These are phyloP conservation scores for Sinotaia quadrata DNA, from an alignment of 2,888 invertebrate genomes.

Conservation along the genomic window DNA sequence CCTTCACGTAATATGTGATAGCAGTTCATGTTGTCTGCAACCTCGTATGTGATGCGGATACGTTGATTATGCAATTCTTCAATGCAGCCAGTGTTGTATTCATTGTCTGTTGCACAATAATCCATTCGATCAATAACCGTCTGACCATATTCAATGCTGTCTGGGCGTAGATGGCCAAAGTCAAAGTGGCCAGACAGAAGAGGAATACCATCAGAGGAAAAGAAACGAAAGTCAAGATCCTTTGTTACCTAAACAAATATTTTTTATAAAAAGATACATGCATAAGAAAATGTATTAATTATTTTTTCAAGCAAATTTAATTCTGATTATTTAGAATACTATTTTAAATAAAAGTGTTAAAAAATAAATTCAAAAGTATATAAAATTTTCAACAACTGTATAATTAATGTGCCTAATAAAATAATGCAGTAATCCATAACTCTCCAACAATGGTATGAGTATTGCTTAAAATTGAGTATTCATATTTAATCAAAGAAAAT, in stretches of 20 bases:
- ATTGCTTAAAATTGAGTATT: no score
- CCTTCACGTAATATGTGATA: conserved; percentile 33
- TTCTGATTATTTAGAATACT: no score
- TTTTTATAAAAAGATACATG: no score
- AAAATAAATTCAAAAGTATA: no score
- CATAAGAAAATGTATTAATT: no score
- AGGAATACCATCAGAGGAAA: background rate
- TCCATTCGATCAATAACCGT: conserved; percentile 27
- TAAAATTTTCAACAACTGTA: no score
- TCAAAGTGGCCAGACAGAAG: conserved; percentile 24
- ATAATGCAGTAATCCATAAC: no score
- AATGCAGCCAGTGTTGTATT: conserved; percentile 25
- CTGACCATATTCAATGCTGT: conserved; percentile 21
- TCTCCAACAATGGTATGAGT: no score
- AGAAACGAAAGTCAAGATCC: conserved; percentile 26
- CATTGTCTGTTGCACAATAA: conserved; percentile 20
- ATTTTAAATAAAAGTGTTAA: no score
- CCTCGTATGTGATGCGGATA: conserved; percentile 21
- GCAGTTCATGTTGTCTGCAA: background rate
- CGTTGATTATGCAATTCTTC: conserved; percentile 23
- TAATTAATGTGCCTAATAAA: no score
- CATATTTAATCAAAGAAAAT: no score
- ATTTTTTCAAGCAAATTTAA: no score
- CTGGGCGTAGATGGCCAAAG: conserved; percentile 23
- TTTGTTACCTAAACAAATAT: conserved; percentile 19